phyloP scores from a whole-genome alignment of 2,888 invertebrate genomes.

The Xanthostigma xanthostigma region DNA sequence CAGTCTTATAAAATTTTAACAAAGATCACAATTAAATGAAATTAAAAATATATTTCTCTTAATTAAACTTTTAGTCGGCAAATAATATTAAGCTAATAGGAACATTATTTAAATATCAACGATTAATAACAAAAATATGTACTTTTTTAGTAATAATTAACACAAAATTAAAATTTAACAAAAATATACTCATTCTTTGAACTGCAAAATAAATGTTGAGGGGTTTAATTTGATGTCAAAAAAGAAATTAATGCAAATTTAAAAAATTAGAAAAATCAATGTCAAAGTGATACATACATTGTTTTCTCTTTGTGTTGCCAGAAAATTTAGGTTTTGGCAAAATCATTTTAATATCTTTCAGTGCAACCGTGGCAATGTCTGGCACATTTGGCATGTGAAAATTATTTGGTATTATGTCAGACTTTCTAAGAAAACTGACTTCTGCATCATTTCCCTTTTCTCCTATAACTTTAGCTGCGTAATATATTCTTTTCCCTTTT shows the following conservation, averaged over 20 bases:
- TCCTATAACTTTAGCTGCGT: conserved; percentile 6
- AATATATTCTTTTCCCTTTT: conserved; percentile 5
- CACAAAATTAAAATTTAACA: no score
- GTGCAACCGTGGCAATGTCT: conserved; percentile 13
- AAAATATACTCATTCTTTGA: no score
- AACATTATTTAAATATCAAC: no score
- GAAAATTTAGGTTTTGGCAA: conserved; percentile 4
- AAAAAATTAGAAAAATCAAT: conserved; percentile 13
- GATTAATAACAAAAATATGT: no score
- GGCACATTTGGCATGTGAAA: conserved; percentile 14
- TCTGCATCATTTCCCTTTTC: conserved; percentile 5
- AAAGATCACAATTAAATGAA: no score
- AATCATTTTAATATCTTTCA: conserved; percentile 10
- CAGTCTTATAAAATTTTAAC: no score
- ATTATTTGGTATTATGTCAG: conserved; percentile 6
- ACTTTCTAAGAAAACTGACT: conserved; percentile 4
- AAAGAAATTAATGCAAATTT: conserved; percentile 12
- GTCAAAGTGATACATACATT: conserved; percentile 13
- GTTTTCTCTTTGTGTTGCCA: conserved; percentile 13
- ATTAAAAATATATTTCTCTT: no score
- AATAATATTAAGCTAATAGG: no score
- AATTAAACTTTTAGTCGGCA: no score
- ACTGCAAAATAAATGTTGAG: no score
- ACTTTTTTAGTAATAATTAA: no score
- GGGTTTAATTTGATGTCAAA: conserved; percentile 2